Percentiles rank a stretch among this genome's conserved stretches.
Evolutionary conservation across 1,140 invertebrate genomes (phyloP).

Genomic region (Lordiphosa collinella): DNA sequence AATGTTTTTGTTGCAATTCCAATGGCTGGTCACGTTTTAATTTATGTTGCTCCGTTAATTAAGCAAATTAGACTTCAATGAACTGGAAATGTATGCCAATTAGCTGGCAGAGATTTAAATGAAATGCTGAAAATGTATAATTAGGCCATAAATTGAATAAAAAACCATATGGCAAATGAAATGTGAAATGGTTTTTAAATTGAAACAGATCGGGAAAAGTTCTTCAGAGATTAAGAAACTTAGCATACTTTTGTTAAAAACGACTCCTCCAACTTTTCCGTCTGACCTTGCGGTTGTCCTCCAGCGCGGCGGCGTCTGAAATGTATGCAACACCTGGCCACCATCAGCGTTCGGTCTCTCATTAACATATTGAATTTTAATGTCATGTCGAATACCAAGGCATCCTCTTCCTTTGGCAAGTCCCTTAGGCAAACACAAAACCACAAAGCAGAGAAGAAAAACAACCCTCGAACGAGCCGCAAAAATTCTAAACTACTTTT

Average conservation of each 20-base stretch:
- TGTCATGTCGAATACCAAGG: conserved; percentile 41
- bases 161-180: conserved; percentile 18
- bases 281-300: conserved; percentile 49
- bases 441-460: conserved; percentile 24
- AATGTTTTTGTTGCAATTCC: conserved; percentile 1
- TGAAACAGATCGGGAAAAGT: conserved; percentile 6
- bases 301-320: conserved; percentile 1
- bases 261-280: conserved; percentile 8
- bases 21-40: conserved; percentile 26
- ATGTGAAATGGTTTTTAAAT: conserved; percentile 19
- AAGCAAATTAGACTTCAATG: conserved; percentile 54
- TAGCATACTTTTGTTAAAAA: background rate
- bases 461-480: conserved; percentile 56
- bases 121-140: background rate
- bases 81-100: conserved; percentile 54
- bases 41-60: conserved; percentile 51
- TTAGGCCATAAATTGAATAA: conserved; percentile 25
- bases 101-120: conserved; percentile 32
- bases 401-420: background rate
- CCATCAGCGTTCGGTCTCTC: conserved; percentile 22
- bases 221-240: background rate
- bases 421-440: conserved; percentile 16
- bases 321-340: conserved; percentile 40
- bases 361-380: conserved; percentile 74
- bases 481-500: conserved; percentile 68